Percentiles rank a stretch among this genome's conserved stretches.
phyloP scores from a whole-genome alignment of 1,140 invertebrate species.

The Asbolus verrucosus region DNA sequence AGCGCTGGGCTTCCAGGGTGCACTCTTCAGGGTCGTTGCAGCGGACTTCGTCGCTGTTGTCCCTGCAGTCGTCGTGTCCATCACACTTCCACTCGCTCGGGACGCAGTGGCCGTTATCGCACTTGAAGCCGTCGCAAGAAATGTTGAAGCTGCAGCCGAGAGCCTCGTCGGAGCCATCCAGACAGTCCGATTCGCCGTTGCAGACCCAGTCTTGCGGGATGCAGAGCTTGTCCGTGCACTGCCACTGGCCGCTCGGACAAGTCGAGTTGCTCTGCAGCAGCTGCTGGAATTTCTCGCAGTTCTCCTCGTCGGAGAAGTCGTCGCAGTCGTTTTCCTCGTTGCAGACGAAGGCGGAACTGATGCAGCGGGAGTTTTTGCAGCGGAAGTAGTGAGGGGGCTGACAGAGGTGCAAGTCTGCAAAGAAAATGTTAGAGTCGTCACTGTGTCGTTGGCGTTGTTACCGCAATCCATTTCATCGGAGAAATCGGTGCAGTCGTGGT shows the following conservation, averaged over 20 bases:
- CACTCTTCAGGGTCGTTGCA: conserved; percentile 68
- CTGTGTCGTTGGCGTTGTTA: conserved; percentile 53
- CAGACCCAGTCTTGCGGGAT: conserved; percentile 70
- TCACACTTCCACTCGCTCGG: conserved; percentile 75
- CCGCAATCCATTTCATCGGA: conserved; percentile 77
- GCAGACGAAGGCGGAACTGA: conserved; percentile 66
- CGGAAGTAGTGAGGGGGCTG: conserved; percentile 55
- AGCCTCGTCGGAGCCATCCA: conserved; percentile 75
- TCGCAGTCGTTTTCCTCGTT: conserved; percentile 69
- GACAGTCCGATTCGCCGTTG: conserved; percentile 75
- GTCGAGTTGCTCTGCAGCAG: conserved; percentile 38
- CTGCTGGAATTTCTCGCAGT: conserved; percentile 66
- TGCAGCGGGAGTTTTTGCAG: conserved; percentile 68
- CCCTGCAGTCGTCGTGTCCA: conserved; percentile 72
- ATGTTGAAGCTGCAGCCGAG: conserved; percentile 58
- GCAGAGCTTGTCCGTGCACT: conserved; percentile 69
- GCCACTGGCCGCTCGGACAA: conserved; percentile 59
- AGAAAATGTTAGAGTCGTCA: conserved; percentile 41
- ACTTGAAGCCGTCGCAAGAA: conserved; percentile 66
- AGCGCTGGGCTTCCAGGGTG: conserved; percentile 66
- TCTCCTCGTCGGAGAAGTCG: conserved; percentile 68
- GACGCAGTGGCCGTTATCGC: conserved; percentile 73
- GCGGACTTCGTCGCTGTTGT: conserved; percentile 74
- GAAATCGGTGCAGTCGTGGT: conserved; percentile 74
- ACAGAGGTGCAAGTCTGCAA: conserved; percentile 57